phyloP scores from a whole-genome alignment of 2,113 vertebrate genomes.

The Struthio camelus region DNA sequence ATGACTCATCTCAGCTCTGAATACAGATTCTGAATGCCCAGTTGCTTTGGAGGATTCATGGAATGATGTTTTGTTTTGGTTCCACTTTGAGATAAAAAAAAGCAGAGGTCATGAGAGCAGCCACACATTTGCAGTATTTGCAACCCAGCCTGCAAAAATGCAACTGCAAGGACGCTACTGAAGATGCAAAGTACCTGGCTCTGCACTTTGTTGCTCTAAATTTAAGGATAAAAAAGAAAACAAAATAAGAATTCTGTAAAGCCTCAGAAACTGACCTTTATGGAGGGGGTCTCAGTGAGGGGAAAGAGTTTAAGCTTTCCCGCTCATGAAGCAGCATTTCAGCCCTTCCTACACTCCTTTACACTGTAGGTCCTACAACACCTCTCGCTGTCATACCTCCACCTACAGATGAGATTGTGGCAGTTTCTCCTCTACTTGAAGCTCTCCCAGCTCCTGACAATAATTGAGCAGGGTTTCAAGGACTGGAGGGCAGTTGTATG shows the following conservation, averaged over 20 bases:
- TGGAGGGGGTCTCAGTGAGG: background rate
- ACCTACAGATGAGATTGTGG: background rate
- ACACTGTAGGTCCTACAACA: rapidly evolving
- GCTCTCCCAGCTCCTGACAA: background rate
- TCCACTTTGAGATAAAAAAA: background rate
- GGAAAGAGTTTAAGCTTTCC: rapidly evolving
- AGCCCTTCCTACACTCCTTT: background rate
- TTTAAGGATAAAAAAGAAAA: background rate
- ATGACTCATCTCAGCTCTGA: background rate
- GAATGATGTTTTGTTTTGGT: background rate
- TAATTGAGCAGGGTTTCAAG: background rate
- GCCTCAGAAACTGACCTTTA: background rate
- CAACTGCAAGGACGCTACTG: background rate
- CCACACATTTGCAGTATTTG: background rate
- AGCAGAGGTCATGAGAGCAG: background rate
- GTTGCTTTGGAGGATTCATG: background rate
- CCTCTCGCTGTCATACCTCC: rapidly evolving
- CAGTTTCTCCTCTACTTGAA: background rate
- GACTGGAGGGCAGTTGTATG: background rate
- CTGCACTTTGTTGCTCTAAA: background rate
- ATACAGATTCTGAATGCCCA: background rate
- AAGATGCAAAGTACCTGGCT: background rate
- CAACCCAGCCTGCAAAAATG: background rate
- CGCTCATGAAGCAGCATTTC: background rate
- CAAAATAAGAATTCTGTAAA: background rate